Percentiles rank a stretch among this genome's conserved stretches.
Evolutionary conservation across 2,797 vertebrate genomes (phyloP).

Genomic region (Cryptoblepharus egeriae): DNA sequence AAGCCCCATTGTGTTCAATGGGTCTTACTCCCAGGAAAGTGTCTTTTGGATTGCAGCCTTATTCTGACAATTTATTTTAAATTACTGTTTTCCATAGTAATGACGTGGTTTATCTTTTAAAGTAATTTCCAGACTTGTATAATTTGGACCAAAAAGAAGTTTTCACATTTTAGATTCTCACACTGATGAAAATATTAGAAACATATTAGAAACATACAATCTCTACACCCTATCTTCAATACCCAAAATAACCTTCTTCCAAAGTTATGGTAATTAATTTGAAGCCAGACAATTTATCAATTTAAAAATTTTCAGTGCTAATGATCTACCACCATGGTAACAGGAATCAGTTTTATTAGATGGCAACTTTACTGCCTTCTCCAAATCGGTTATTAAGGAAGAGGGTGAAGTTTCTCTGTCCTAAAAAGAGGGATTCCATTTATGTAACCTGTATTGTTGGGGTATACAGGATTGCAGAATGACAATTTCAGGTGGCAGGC

Average conservation of each 20-base stretch:
- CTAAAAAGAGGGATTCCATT: too few relatives aligned
- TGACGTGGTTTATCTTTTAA: background rate
- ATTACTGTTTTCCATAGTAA: background rate
- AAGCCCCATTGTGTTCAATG: too few relatives aligned
- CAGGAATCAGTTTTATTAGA: constrained; percentile 23
- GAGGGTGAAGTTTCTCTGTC: too few relatives aligned
- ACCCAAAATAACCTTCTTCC: background rate
- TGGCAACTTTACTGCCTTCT: constrained; percentile 35
- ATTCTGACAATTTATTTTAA: background rate
- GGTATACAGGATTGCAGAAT: too few relatives aligned
- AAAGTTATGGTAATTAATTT: background rate
- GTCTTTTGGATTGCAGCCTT: too few relatives aligned
- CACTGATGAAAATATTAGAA: too few relatives aligned
- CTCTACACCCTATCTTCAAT: background rate
- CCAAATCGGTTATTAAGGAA: constrained; percentile 20
- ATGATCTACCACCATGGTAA: constrained; percentile 57
- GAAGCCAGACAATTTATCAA: background rate
- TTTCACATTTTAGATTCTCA: too few relatives aligned
- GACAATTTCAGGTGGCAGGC: too few relatives aligned
- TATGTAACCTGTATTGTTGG: too few relatives aligned
- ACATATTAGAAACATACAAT: background rate
- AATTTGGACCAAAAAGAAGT: background rate
- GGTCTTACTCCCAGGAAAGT: too few relatives aligned
- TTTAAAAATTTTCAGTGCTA: constrained; percentile 11
- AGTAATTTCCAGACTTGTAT: background rate